Percentiles rank a stretch among this genome's conserved stretches.
phyloP scores from a whole-genome alignment of 2,888 invertebrate genomes.

The Lordiphosa fenestrarum region DNA sequence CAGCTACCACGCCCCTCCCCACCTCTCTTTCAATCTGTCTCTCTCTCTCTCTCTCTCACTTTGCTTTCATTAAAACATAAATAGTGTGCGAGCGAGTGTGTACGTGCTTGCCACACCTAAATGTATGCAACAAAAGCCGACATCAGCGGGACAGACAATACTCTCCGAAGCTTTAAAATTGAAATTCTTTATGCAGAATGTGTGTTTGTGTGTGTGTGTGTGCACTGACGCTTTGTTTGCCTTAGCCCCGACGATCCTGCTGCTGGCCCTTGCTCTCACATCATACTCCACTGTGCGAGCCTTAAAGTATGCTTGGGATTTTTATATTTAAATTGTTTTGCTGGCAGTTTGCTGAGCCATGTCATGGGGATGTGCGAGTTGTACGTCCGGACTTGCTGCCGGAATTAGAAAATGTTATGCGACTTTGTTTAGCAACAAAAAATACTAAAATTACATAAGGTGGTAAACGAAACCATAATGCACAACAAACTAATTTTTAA shows the following conservation, averaged over 20 bases:
- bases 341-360: slow-evolving; percentile 6
- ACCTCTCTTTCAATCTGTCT: not conserved
- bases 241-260: slow-evolving; percentile 3
- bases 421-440: too few relatives aligned
- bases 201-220: not conserved
- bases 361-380: too few relatives aligned
- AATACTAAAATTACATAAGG: too few relatives aligned
- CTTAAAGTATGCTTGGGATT: slow-evolving; percentile 56
- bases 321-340: slow-evolving; percentile 41
- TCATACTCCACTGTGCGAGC: slow-evolving; percentile 20
- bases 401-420: too few relatives aligned
- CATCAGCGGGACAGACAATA: slow-evolving; percentile 17
- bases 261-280: not conserved
- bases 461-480: too few relatives aligned
- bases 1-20: not conserved
- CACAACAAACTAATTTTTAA: too few relatives aligned
- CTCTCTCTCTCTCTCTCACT: slow-evolving; percentile 1
- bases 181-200: slow-evolving; percentile 34
- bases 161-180: slow-evolving; percentile 25
- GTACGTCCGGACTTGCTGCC: too few relatives aligned
- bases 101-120: slow-evolving; percentile 71
- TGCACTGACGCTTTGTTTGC: slow-evolving; percentile 7
- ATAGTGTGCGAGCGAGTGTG: slow-evolving; percentile 39
- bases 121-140: slow-evolving; percentile 49
- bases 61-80: slow-evolving; percentile 44